Evolutionary conservation across 2,113 vertebrate species (phyloP), one percentile per base, ranked within the genome.

Genomic region (Parotia lawesii): DNA sequence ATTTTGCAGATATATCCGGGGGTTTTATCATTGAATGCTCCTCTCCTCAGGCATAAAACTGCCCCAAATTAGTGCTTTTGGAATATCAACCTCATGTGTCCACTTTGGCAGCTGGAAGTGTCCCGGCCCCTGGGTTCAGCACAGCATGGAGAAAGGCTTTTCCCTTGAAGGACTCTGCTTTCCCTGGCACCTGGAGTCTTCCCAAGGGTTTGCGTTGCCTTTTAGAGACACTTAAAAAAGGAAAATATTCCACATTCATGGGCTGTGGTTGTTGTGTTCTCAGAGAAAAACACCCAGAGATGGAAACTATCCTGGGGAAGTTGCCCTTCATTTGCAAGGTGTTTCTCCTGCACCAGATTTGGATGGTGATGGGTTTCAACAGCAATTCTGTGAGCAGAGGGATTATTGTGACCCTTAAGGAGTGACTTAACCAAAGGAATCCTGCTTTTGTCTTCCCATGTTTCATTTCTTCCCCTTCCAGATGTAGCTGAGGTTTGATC

Each of bases 141-240:
- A 28, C 0, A 0, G 54, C 1, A 35, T 1, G 5, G 35, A 38
- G 20, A 23, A 38, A 15, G 10, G 40, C 12, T 40, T 31, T 23
- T 17, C 13, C 18, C 6, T 16, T 0, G 0, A 3, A 19, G 16
- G 20, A 27, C 4, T 50, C 57, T 35, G 40, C 71, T 65, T 24
- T 45, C 61, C 56, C 40, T 6, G 4, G 24, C 48, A 42, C 37
- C 54, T 33, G 37, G 37, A 61, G 31, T 21, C 61, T 54, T 71
- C 54, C 53, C 25, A n/a, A 42, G 35, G 15, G 5, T 5, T 44
- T 25, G 44, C 1, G 1, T 4, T 53, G 35, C 47, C 19, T 37
- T 67, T 42, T 19, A 11, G 47, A 38, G 45, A 54, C 70, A 6
- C 47, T 33, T 29, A 10, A 14, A 33, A 54, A 69, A 22, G 1